These are phyloP conservation scores for Lasioglossum albipes DNA, from an alignment of 1,140 invertebrate genomes.

Conservation along the genomic window DNA sequence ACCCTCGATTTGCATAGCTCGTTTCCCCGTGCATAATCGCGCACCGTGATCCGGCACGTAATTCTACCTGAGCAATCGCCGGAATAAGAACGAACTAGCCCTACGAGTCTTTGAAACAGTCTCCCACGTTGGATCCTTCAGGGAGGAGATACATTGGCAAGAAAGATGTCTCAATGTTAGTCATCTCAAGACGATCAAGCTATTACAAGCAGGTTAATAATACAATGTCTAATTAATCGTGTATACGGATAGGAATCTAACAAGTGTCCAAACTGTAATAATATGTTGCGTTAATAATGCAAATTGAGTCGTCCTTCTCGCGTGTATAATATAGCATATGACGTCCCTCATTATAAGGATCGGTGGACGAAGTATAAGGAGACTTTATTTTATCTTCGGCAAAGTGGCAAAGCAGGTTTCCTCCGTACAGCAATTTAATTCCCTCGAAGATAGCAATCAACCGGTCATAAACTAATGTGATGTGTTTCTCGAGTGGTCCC, in stretches of 20 bases:
- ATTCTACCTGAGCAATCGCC: neutral
- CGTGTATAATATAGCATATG: too few relatives aligned
- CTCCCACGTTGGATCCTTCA: neutral
- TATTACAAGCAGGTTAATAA: too few relatives aligned
- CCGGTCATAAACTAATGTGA: neutral
- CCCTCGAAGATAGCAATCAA: neutral
- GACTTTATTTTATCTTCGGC: neutral
- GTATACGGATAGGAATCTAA: too few relatives aligned
- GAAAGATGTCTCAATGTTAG: too few relatives aligned
- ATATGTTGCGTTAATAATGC: too few relatives aligned
- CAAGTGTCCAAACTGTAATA: too few relatives aligned
- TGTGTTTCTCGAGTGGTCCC: neutral
- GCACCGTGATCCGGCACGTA: constrained; percentile 17
- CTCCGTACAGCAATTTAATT: neutral
- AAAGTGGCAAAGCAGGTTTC: neutral
- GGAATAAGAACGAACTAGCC: constrained; percentile 12
- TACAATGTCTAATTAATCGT: too few relatives aligned
- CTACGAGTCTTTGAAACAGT: neutral
- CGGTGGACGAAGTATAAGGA: too few relatives aligned
- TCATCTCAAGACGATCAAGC: too few relatives aligned
- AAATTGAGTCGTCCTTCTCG: too few relatives aligned
- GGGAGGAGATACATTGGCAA: too few relatives aligned
- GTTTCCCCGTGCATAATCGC: constrained; percentile 20
- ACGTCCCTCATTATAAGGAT: too few relatives aligned
- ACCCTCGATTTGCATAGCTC: constrained; percentile 16